Conservation (phyloP, 2,797 vertebrate species). For the Cercopithecus diana region DNA sequence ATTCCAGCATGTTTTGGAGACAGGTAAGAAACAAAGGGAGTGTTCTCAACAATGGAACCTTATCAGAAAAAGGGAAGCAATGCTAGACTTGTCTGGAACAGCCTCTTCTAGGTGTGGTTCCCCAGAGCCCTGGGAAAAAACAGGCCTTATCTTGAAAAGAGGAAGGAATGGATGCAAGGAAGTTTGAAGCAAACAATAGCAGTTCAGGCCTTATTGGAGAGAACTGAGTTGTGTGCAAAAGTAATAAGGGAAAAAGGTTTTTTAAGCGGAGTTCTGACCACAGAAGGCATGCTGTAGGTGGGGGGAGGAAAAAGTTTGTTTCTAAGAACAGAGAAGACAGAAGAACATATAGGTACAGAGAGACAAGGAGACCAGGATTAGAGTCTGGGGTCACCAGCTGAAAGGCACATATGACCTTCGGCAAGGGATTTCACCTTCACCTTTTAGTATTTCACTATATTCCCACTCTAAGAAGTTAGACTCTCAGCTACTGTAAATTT, state of each 20-base stretch:
- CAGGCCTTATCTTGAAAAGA: conserved; percentile 74
- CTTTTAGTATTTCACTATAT: not conserved
- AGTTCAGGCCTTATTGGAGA: not conserved
- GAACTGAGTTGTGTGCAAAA: not conserved
- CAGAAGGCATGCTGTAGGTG: not conserved
- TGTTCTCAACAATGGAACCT: not conserved
- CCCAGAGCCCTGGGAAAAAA: conserved; percentile 51
- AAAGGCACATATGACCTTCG: not conserved
- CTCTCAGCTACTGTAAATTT: not conserved
- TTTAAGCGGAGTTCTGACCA: not conserved
- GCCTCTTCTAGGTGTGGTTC: conserved; percentile 44
- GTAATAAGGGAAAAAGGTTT: not conserved
- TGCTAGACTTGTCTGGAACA: conserved; percentile 36
- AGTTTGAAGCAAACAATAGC: conserved; percentile 57
- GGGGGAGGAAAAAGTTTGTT: not conserved
- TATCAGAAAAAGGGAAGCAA: conserved; percentile 61
- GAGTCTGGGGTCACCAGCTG: not conserved
- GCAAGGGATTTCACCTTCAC: not conserved
- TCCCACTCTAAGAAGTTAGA: not conserved
- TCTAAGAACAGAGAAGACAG: not conserved
- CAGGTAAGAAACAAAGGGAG: not conserved
- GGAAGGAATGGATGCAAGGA: conserved; percentile 61
- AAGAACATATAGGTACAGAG: not conserved
- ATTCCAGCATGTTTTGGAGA: not conserved
- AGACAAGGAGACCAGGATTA: not conserved